phyloP scores from a whole-genome alignment of 2,797 vertebrate genomes.

The Neostethus bicornis region DNA sequence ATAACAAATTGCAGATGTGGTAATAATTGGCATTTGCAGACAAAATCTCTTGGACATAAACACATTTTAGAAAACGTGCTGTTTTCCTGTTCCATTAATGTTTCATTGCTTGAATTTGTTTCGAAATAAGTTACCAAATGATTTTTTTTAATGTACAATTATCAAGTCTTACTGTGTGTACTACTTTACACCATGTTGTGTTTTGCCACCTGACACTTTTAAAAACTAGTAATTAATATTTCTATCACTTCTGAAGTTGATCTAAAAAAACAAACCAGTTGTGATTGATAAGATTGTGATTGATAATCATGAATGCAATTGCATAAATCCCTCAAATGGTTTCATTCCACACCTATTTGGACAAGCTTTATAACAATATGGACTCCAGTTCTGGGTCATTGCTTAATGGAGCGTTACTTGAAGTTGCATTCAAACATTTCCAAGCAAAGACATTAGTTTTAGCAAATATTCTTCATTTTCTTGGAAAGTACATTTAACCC shows the following conservation, averaged over 20 bases:
- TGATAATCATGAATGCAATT: constrained; percentile 16
- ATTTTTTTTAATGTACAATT: too few relatives aligned
- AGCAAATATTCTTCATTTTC: constrained; percentile 27
- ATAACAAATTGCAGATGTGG: constrained; percentile 7
- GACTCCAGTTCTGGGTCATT: constrained; percentile 7
- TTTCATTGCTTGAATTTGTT: constrained; percentile 1
- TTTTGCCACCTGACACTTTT: too few relatives aligned
- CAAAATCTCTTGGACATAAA: background rate
- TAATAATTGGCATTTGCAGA: constrained; percentile 3
- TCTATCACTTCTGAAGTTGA: constrained; percentile 24
- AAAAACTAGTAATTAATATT: too few relatives aligned
- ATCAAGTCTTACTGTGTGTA: too few relatives aligned
- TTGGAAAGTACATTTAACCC: constrained; percentile 33
- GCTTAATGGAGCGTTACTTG: constrained; percentile 20
- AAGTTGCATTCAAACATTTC: constrained; percentile 27
- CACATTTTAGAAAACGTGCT: background rate
- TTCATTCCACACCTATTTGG: constrained; percentile 28
- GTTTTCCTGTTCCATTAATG: background rate
- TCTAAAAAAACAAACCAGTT: constrained; percentile 3
- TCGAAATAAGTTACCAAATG: too few relatives aligned
- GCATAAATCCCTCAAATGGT: constrained; percentile 6
- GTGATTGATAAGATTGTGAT: constrained; percentile 16
- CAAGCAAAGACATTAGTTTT: constrained; percentile 26
- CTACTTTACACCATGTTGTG: too few relatives aligned
- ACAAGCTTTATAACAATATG: constrained; percentile 16